Base-by-base conservation (phyloP, 2,113 vertebrate species). In the Myotis brandtii region DNA sequence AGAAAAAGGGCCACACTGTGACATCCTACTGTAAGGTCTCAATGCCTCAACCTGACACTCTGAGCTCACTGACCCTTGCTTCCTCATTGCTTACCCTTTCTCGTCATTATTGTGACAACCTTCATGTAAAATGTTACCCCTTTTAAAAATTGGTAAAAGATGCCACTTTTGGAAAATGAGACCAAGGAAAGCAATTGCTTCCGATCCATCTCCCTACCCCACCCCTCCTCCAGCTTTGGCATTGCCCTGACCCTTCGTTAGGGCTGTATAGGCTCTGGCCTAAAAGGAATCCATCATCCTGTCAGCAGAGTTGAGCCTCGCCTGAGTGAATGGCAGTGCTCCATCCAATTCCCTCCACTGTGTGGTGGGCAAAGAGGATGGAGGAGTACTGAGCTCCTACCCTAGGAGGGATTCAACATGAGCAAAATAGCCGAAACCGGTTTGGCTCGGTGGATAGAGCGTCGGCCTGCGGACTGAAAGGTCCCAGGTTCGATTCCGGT, bases 281-380 rank as follows among this genome's bases (percentile, higher is more conserved):
- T 46, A 76, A 30, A 77, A 87, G 37, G 56, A 96, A 75, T 37
- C 40, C 67, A 64, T 86, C 69, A 86, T 75, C 56, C 52, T 77
- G 1, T 70, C 16, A 92, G 93, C 48, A 75, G 56, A 91, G 40
- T 16, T 56, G 86, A 73, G 50, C 86, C 12, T 20, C 5, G 5
- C n/a, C 50, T 7, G 1, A 70, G n/a, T 32, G 73, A 89, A 79
- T 27, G 37, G 37, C 37, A 32, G 18, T 10, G 1, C 73, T 79
- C 54, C 14, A 6, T 32, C 21, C 50, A 13, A 54, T 12, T 12
- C 56, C n/a, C 79, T 52, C 23, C 16, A 46, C 50, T 56, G 50
- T 0, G 20, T 52, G 34, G 30, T 4, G 32, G 52, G 66, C 48
- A 16, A 64, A 43, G 37, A 95, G 6, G 48, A 23, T 21, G 25